Evolutionary conservation across 2,113 vertebrate genomes (phyloP).

Genomic region (Strigops habroptila): DNA sequence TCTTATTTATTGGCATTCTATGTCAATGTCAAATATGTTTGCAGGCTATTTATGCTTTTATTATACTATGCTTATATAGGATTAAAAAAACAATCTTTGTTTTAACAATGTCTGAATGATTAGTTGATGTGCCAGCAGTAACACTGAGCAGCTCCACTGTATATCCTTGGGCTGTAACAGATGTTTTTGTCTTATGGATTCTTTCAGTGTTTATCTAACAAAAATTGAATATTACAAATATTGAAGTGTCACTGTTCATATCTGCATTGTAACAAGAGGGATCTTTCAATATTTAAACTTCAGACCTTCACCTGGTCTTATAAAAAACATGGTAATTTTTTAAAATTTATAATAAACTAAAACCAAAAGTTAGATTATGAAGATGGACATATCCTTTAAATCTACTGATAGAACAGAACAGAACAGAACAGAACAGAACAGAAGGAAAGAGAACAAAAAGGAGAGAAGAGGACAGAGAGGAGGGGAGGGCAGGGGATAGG

Average conservation of each 20-base stretch:
- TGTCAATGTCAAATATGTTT: constrained; percentile 41
- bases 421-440: too few species aligned
- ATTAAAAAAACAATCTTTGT: constrained; percentile 58
- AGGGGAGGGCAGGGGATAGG: too few species aligned
- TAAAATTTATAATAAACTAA: background rate
- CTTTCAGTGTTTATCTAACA: constrained; percentile 36
- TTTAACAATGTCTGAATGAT: constrained; percentile 47
- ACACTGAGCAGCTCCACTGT: constrained; percentile 21
- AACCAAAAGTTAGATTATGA: background rate
- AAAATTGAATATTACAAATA: constrained; percentile 54
- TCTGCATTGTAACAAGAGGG: background rate
- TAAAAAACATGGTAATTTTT: background rate
- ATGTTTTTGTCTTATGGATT: constrained; percentile 45
- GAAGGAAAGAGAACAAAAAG: too few species aligned
- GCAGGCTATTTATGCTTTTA: constrained; percentile 54
- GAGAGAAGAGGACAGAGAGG: background rate
- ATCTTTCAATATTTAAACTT: background rate
- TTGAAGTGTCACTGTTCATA: background rate
- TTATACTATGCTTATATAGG: constrained; percentile 44
- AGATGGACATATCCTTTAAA: background rate
- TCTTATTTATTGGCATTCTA: constrained; percentile 45
- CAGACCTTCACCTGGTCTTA: background rate
- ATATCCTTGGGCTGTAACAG: constrained; percentile 36
- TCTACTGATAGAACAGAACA: background rate
- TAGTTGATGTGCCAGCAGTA: constrained; percentile 22